Conservation (phyloP, 1,140 invertebrate genomes). For the Drosophila sucinea region DNA sequence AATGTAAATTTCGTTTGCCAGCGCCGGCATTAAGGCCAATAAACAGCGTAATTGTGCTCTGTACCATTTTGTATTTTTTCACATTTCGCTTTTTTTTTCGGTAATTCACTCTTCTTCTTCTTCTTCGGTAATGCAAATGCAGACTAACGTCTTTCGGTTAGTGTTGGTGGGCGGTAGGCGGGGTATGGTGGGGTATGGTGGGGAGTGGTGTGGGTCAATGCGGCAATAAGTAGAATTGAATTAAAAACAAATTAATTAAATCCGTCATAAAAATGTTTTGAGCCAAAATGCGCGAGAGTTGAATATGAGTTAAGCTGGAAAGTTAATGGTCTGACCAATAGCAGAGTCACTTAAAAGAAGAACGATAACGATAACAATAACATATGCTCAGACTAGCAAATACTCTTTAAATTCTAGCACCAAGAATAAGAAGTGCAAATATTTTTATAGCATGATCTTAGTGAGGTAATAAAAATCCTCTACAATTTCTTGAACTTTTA, state of each 20-base stretch:
- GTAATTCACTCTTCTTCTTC: neutral
- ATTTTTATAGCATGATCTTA: no score
- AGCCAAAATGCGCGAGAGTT: constrained; percentile 28
- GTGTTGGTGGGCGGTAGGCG: no score
- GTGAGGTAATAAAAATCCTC: no score
- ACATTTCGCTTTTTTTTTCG: constrained; percentile 11
- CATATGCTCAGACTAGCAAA: no score
- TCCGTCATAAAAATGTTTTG: constrained; percentile 59
- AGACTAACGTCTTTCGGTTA: constrained; percentile 30
- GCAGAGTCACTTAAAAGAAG: neutral
- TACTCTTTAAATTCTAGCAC: no score
- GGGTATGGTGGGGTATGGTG: neutral
- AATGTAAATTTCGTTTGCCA: constrained; percentile 77
- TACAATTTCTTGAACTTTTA: no score
- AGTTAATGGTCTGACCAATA: neutral
- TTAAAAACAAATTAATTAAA: constrained; percentile 82
- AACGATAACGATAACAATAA: no score
- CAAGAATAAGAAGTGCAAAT: no score
- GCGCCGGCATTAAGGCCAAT: constrained; percentile 77
- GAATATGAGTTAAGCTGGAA: constrained; percentile 36
- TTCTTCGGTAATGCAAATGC: constrained; percentile 19
- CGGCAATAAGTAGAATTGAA: constrained; percentile 78
- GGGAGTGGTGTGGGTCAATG: constrained; percentile 1
- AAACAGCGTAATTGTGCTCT: constrained; percentile 76
- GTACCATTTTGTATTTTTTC: constrained; percentile 19